phyloP scores from a whole-genome alignment of 1,140 invertebrate species.

The Solen grandis region DNA sequence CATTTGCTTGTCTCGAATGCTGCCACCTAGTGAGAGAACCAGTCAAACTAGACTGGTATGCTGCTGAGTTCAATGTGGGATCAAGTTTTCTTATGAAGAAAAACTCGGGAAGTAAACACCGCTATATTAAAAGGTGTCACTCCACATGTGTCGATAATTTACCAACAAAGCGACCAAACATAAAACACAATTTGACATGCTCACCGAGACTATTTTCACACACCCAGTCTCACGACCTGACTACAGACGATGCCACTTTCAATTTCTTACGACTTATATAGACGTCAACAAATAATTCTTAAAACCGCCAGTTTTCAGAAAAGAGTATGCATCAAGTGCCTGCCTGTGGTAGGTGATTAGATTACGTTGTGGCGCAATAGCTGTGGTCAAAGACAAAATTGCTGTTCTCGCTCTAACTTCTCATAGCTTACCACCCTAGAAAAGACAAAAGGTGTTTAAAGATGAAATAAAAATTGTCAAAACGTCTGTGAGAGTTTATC shows the following conservation, averaged over 20 bases:
- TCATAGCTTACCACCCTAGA: background rate
- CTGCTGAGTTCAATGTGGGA: too few species aligned
- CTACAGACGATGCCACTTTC: conserved; percentile 43
- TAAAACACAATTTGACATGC: conserved; percentile 50
- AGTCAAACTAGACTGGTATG: too few species aligned
- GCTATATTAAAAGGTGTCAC: background rate
- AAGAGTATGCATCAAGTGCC: conserved; percentile 22
- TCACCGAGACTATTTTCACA: conserved; percentile 47
- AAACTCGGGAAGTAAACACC: too few species aligned
- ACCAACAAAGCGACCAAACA: conserved; percentile 41
- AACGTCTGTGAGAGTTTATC: conserved; percentile 22
- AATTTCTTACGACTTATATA: conserved; percentile 16
- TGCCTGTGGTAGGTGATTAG: background rate
- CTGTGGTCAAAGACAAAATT: background rate
- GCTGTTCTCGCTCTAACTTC: background rate
- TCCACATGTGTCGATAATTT: conserved; percentile 21
- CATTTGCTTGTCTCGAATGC: too few species aligned
- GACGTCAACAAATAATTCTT: conserved; percentile 27
- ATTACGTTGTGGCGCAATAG: background rate
- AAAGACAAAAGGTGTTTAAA: conserved; percentile 19
- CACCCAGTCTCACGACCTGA: conserved; percentile 31
- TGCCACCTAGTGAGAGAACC: too few species aligned
- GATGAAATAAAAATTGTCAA: conserved; percentile 49
- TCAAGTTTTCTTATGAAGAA: too few species aligned
- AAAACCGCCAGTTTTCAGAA: conserved; percentile 13